Base-by-base conservation (phyloP, 2,888 invertebrate genomes). In the Lochmaea capreae region DNA sequence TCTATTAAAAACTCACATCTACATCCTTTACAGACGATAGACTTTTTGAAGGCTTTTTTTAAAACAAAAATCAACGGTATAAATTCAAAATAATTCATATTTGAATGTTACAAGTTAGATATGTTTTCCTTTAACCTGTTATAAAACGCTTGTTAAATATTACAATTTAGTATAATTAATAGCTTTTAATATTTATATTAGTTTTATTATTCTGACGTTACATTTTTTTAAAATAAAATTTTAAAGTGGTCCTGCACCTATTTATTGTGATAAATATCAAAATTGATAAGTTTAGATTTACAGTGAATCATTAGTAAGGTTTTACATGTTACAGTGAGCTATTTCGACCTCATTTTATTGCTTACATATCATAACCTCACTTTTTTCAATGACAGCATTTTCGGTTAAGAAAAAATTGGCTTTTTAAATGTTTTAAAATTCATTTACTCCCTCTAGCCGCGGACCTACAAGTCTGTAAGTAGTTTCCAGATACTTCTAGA, bases 81-180 rank as follows among this genome's bases (percentile, higher is more conserved):
- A n/a, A 49, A n/a, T n/a, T 49, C 6, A 39, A 39, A 8, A 39
- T 39, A 39, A 39, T 8, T 39, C 33, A 1, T 8, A 39, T 39
- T 39, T 8, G 33, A 39, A 39, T 39, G 33, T 39, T 39, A 18
- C 16, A 54, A 54, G 18, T 39, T 39, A 39, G 33, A 9, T 39
- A 39, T n/a, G 26, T 61, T 5, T 16, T 10, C 42, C 71, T 33
- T 43, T 22, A 65, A 71, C 65, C 70, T 22, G 52, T 65, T 59
- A 68, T 42, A 65, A 58, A 16, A 33, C 9, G 33, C 70, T 43
- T 65, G 71, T 74, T 63, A 61, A 69, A 57, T 72, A 72, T 68
- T 69, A 65, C 33, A 59, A 72, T 75, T 75, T 72, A 75, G 72
- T 75, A 75, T 65, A 72, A 75, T 75, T 75, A 75, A 69, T 75